Percentiles rank a stretch among this genome's conserved stretches.
Conservation (phyloP, 2,113 vertebrate species). For the Syngnathus typhle region DNA sequence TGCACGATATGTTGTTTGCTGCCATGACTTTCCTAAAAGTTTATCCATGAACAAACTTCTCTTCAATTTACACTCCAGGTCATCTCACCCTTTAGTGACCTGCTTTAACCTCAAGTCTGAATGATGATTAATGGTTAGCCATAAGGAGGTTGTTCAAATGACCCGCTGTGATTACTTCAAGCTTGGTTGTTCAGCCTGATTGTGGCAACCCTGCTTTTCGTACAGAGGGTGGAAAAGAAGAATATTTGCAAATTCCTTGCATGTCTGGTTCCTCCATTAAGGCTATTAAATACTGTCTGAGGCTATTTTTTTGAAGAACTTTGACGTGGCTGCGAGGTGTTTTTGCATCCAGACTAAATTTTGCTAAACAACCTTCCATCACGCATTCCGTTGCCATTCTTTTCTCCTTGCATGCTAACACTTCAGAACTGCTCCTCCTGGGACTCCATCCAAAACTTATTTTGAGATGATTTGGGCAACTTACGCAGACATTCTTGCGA, state of each 20-base stretch:
- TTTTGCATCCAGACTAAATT: conserved; percentile 4
- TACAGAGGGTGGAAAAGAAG: background rate
- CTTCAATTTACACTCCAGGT: background rate
- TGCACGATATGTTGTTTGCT: no score
- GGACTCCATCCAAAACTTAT: conserved; percentile 55
- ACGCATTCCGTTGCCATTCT: conserved; percentile 32
- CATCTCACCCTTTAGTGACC: background rate
- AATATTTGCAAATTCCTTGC: conserved; percentile 5
- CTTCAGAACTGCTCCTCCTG: conserved; percentile 55
- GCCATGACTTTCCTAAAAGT: background rate
- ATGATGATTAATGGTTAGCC: background rate
- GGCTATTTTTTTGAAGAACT: conserved; percentile 9
- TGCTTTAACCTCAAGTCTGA: background rate
- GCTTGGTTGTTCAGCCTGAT: background rate
- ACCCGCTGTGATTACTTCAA: conserved; percentile 1
- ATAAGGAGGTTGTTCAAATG: background rate
- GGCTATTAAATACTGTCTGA: conserved; percentile 6
- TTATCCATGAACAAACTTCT: background rate
- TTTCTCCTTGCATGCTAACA: conserved; percentile 42
- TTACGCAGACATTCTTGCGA: conserved; percentile 66
- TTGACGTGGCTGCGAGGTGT: conserved; percentile 16
- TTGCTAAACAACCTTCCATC: conserved; percentile 33
- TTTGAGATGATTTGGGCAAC: conserved; percentile 60
- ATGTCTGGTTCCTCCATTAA: conserved; percentile 28
- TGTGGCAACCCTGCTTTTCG: conserved; percentile 6